Percentiles rank a stretch among this genome's conserved stretches.
These are phyloP conservation scores for Pituophis catenifer DNA, from an alignment of 2,113 vertebrate genomes.

Conservation along the genomic window DNA sequence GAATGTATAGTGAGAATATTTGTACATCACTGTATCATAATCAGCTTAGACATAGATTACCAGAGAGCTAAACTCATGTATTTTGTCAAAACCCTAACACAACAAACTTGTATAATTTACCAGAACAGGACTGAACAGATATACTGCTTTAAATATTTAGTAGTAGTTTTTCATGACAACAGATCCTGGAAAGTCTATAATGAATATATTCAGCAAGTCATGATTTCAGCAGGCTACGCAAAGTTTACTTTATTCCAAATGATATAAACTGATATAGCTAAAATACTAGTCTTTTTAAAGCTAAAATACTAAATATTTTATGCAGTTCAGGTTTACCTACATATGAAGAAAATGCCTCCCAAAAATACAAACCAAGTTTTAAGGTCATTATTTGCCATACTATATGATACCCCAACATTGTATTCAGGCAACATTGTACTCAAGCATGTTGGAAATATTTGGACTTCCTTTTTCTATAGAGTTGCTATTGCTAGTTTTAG, in stretches of 20 bases:
- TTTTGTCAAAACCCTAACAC: neutral
- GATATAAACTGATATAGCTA: neutral
- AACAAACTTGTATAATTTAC: neutral
- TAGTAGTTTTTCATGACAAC: neutral
- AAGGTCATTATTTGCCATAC: neutral
- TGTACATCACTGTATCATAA: neutral
- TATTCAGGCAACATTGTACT: neutral
- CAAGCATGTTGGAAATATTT: neutral
- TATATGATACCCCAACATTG: neutral
- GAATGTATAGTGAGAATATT: neutral
- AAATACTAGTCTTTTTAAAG: neutral
- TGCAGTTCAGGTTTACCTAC: neutral
- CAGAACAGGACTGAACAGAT: neutral
- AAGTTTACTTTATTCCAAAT: neutral
- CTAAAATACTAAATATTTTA: neutral
- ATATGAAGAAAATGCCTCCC: neutral
- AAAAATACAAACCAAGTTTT: neutral
- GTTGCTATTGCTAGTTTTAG: neutral
- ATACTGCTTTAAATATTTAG: neutral
- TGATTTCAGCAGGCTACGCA: neutral
- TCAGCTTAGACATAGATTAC: neutral
- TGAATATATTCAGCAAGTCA: neutral
- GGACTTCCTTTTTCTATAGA: neutral
- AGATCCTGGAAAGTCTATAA: neutral
- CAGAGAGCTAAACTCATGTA: neutral